These are phyloP conservation scores for Notiomystis cincta DNA, from an alignment of 2,113 vertebrate genomes.

Conservation along the genomic window DNA sequence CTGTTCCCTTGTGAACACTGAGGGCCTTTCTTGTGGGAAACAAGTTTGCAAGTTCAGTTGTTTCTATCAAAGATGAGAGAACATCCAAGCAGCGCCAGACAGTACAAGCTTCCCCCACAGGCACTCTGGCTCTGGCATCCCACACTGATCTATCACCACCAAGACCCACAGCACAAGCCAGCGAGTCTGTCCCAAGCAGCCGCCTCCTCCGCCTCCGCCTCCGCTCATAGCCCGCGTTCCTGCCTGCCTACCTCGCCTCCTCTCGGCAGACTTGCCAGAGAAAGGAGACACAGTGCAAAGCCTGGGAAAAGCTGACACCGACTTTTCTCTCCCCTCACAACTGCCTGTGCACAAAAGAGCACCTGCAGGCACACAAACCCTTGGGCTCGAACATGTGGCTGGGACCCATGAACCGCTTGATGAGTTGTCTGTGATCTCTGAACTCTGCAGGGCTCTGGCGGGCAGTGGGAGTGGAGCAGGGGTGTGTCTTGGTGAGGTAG, in stretches of 20 bases:
- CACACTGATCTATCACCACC: conserved; percentile 21
- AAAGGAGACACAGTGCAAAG: neutral
- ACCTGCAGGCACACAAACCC: neutral
- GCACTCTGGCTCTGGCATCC: conserved; percentile 25
- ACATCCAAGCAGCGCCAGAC: conserved; percentile 49
- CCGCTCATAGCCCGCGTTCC: conserved; percentile 29
- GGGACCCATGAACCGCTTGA: neutral
- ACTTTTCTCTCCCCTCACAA: neutral
- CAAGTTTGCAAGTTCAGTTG: conserved; percentile 39
- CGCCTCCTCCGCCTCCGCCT: conserved; percentile 35
- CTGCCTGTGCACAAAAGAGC: neutral
- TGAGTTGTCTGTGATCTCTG: accelerated
- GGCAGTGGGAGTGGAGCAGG: neutral
- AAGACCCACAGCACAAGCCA: conserved; percentile 28
- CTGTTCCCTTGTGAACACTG: conserved; percentile 56
- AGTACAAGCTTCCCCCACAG: conserved; percentile 59
- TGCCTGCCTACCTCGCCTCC: conserved; percentile 38
- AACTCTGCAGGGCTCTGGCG: neutral
- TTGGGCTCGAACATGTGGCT: neutral
- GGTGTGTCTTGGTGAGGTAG: neutral
- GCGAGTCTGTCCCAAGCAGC: neutral
- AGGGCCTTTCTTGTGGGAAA: conserved; percentile 59
- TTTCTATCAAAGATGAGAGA: conserved; percentile 63
- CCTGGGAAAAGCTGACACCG: conserved; percentile 9
- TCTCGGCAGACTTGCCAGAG: neutral